Evolutionary conservation across 2,113 vertebrate species (phyloP).

Genomic region (Cyprinus carpio): DNA sequence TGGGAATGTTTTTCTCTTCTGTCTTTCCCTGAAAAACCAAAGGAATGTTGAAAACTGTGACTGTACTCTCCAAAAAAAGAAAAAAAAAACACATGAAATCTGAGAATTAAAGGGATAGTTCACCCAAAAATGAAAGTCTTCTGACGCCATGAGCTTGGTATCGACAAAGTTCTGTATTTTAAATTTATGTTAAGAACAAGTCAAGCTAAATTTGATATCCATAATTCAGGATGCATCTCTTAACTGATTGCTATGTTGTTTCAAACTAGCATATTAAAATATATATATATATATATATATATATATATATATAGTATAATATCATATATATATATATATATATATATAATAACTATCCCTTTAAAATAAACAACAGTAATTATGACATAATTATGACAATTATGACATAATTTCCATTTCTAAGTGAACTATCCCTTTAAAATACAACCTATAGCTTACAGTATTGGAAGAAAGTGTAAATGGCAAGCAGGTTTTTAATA

Average conservation of each 20-base stretch:
- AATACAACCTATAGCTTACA: background rate
- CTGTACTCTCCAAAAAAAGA: no score
- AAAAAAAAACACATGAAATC: background rate
- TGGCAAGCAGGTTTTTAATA: slow-evolving; percentile 44
- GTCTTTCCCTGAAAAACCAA: background rate
- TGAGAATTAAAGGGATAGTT: background rate
- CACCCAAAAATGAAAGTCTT: background rate
- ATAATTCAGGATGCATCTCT: background rate
- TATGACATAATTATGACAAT: no score
- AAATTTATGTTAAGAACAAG: background rate
- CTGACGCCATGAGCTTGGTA: background rate
- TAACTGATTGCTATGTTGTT: background rate
- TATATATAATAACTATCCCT: no score
- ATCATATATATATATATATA: no score
- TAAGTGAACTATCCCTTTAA: background rate
- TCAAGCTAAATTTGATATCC: background rate
- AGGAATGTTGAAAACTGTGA: no score
- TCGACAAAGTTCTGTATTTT: background rate
- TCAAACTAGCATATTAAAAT: background rate
- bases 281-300: no score
- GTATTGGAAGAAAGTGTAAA: slow-evolving; percentile 40
- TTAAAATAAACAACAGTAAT: no score
- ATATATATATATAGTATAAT: no score
- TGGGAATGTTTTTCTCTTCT: background rate
- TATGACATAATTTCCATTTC: background rate